Percentiles rank a stretch among this genome's conserved stretches.
Evolutionary conservation across 1,140 invertebrate species (phyloP).

Genomic region (Hyposmocoma kahamanoa): DNA sequence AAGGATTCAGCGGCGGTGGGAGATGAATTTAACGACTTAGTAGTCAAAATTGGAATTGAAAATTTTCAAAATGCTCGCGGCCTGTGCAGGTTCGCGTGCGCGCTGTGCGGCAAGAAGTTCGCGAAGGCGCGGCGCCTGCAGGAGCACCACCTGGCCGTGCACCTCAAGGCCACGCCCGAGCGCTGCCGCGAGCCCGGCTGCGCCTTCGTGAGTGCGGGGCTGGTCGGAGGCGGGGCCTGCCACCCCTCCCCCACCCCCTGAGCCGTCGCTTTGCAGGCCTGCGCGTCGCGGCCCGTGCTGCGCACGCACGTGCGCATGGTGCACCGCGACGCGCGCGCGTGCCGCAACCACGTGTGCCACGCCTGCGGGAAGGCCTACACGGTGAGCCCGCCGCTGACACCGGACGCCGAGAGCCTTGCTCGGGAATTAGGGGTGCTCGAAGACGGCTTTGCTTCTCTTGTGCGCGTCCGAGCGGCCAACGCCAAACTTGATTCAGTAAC

Average conservation of each 20-base stretch:
- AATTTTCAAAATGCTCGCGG: no score
- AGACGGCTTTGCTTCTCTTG: no score
- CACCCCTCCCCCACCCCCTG: background rate
- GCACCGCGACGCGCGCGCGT: slow-evolving; percentile 20
- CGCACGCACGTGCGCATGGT: slow-evolving; percentile 37
- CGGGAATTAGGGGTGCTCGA: no score
- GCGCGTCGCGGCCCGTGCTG: slow-evolving; percentile 42
- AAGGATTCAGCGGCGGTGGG: no score
- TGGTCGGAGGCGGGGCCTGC: no score
- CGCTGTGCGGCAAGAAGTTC: slow-evolving; percentile 42
- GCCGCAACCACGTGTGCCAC: slow-evolving; percentile 42
- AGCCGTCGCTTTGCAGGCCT: slow-evolving; percentile 26
- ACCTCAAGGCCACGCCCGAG: slow-evolving; percentile 37
- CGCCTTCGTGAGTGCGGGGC: slow-evolving; percentile 37
- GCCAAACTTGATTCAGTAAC: no score
- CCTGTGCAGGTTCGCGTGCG: slow-evolving; percentile 38
- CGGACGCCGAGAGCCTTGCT: no score
- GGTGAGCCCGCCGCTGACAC: slow-evolving; percentile 29
- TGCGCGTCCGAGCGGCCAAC: no score
- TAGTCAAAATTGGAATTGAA: no score
- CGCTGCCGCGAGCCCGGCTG: slow-evolving; percentile 29
- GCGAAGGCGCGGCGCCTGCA: slow-evolving; percentile 32
- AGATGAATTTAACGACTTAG: no score
- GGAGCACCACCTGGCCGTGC: slow-evolving; percentile 44
- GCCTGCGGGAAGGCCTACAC: slow-evolving; percentile 50